Conservation (phyloP, 2,797 vertebrate genomes). For the Falco columbarius region DNA sequence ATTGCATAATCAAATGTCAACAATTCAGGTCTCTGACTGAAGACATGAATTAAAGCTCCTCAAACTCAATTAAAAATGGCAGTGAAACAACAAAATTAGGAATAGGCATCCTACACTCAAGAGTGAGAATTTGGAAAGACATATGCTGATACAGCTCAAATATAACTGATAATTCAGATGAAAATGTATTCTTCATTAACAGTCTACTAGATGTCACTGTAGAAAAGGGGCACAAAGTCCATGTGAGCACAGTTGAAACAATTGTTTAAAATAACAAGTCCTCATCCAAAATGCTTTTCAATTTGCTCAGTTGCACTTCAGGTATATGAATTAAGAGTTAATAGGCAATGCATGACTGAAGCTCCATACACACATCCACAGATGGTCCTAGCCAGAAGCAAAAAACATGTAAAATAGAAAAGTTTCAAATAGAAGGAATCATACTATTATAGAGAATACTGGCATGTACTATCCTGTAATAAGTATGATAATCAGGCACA, state of each 20-base stretch:
- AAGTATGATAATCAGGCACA: not conserved
- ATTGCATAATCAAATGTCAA: not conserved
- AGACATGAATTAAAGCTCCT: not conserved
- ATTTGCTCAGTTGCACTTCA: not conserved
- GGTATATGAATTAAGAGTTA: not conserved
- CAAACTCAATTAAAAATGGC: not conserved
- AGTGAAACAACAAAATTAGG: not conserved
- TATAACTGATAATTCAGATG: not conserved
- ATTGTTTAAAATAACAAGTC: not conserved
- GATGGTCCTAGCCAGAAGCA: not conserved
- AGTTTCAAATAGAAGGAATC: not conserved
- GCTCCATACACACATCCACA: not conserved
- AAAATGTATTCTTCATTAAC: not conserved
- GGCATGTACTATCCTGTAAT: not conserved
- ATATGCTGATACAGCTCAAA: not conserved
- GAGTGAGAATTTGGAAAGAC: not conserved
- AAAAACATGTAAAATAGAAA: not conserved
- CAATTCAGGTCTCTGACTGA: not conserved
- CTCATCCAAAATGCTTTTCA: not conserved
- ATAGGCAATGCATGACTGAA: conserved; percentile 1
- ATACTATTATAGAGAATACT: not conserved
- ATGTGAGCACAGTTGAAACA: not conserved
- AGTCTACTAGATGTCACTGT: not conserved
- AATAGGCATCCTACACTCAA: not conserved
- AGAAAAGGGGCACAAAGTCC: not conserved